These are phyloP conservation scores for Gymnothorax javanicus DNA, from an alignment of 2,797 vertebrate species.

Conservation along the genomic window DNA sequence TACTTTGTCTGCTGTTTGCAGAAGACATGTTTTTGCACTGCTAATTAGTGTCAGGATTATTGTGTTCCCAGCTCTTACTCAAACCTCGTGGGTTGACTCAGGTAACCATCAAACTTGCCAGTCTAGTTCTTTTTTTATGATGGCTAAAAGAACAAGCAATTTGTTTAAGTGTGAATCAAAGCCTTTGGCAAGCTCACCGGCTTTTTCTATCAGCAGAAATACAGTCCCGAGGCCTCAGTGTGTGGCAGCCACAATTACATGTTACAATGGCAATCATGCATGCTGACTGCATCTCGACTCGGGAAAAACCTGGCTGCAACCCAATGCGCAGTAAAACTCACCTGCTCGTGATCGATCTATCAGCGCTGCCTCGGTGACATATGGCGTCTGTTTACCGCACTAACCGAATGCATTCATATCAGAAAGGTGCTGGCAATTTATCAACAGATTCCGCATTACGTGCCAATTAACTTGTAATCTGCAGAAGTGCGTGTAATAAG, in stretches of 20 bases:
- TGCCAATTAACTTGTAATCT: constrained; percentile 15
- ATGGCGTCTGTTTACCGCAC: background rate
- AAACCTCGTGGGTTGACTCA: background rate
- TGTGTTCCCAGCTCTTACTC: background rate
- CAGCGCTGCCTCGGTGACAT: background rate
- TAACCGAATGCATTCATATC: background rate
- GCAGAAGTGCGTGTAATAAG: background rate
- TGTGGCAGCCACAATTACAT: background rate
- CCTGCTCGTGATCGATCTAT: background rate
- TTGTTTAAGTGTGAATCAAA: background rate
- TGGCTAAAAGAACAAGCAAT: no score
- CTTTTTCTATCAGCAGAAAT: background rate
- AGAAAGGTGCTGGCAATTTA: background rate
- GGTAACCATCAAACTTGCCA: background rate
- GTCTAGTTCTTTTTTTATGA: background rate
- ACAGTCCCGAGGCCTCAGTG: background rate
- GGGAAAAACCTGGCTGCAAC: background rate
- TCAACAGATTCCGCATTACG: background rate
- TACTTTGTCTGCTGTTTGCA: background rate
- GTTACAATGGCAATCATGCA: background rate
- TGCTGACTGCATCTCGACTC: background rate
- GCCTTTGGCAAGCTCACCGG: background rate
- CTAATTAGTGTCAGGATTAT: background rate
- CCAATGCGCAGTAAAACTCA: background rate
- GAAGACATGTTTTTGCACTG: background rate